Evolutionary conservation across 2,797 vertebrate genomes (phyloP).

Genomic region (Myotis myotis): DNA sequence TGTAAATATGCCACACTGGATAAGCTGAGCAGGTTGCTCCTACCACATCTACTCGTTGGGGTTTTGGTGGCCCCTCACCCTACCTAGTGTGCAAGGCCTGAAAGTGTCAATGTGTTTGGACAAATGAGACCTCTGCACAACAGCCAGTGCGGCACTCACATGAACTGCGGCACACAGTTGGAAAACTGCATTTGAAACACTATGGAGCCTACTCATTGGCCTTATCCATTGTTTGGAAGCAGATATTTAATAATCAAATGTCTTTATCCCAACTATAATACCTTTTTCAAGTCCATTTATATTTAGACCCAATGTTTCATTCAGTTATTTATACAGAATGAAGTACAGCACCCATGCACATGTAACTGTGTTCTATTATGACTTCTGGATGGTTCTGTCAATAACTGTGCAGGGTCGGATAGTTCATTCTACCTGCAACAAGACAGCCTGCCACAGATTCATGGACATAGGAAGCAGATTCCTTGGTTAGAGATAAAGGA

Average conservation of each 20-base stretch:
- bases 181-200: not conserved
- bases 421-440: not conserved
- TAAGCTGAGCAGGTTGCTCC: not conserved
- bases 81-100: not conserved
- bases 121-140: not conserved
- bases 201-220: accelerated
- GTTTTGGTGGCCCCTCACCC: not conserved
- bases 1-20: not conserved
- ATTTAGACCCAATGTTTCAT: not conserved
- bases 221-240: not conserved
- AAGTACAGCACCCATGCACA: not conserved
- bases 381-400: not conserved
- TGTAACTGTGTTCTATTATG: not conserved
- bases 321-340: not conserved
- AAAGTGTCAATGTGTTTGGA: not conserved
- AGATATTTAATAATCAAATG: not conserved
- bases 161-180: no score
- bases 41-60: no score
- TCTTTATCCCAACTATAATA: not conserved
- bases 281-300: not conserved
- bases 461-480: not conserved
- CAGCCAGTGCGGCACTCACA: no score
- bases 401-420: not conserved
- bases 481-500: not conserved
- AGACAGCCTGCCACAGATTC: not conserved